Evolutionary conservation across 2,113 vertebrate species (phyloP).

Genomic region (Potamarius usumacintae): DNA sequence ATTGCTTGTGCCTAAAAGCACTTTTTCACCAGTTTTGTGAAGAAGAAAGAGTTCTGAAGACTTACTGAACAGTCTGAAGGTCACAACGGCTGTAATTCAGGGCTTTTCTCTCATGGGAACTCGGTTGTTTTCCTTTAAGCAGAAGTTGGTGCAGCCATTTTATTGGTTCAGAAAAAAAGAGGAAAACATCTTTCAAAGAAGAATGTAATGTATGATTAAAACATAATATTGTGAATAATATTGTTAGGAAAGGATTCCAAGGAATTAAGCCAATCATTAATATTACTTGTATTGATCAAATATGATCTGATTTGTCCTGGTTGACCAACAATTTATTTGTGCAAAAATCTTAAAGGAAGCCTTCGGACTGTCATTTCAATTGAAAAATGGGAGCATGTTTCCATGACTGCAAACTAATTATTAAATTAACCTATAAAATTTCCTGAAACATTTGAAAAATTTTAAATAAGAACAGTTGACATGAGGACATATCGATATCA

Average conservation of each 20-base stretch:
- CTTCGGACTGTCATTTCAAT: neutral
- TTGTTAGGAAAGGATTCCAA: neutral
- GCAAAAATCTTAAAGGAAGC: neutral
- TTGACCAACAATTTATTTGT: neutral
- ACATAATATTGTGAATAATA: neutral
- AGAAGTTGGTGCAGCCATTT: neutral
- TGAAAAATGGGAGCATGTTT: neutral
- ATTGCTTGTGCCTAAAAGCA: constrained; percentile 44
- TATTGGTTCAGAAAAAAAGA: neutral
- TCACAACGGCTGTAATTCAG: constrained; percentile 50
- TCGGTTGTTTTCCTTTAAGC: neutral
- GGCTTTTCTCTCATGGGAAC: constrained; percentile 54
- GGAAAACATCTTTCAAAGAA: neutral
- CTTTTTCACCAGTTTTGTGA: constrained; percentile 30
- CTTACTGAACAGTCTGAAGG: constrained; percentile 30
- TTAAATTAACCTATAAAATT: neutral
- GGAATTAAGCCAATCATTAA: neutral
- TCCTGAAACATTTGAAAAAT: neutral
- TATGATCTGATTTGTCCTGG: neutral
- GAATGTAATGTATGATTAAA: constrained; percentile 4
- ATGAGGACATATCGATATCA: neutral
- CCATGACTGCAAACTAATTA: neutral
- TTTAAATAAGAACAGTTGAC: neutral
- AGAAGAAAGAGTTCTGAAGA: constrained; percentile 43
- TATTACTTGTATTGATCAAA: neutral